Base-by-base conservation (phyloP, 2,113 vertebrate species). In the Chascanopsetta lugubris region DNA sequence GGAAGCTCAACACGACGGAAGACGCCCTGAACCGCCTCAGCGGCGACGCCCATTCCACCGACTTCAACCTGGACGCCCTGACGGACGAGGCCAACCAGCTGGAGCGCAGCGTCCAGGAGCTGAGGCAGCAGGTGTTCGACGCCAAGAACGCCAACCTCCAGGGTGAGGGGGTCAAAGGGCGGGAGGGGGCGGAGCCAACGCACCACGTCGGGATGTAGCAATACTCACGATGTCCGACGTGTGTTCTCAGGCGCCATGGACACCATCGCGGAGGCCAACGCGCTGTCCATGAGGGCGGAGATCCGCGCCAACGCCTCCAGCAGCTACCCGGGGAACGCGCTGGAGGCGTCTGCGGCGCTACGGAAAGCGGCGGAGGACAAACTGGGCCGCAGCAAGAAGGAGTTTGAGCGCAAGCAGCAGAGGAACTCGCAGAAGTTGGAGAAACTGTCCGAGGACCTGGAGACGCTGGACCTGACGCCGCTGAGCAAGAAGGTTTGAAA, bases 121-220 rank as follows among this genome's bases (percentile, higher is more conserved):
- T 97, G 61, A 91, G 79, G 18, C 92, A 94, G 55, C 93, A 94
- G 75, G 86, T 98, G 27, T 91, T 95, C 70, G 90, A 93, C 36
- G 93, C 94, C 74, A 99, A 99, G 87, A 96, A 98, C 68, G 93
- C 96, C 51, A 96, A 99, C 87, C 85, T 96, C 78, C 87, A 91
- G 11, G 97, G 97, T 98, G 81, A 88, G 92, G 67, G n/a, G 29
- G 24, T 18, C 8, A 2, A 18, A 17, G 5, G 0, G 6, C 5
- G 1, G 18, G 18, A 51, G 12, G 20, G 30, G 2, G 20, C 1
- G 10, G 62, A 22, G 61, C 27, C 22, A 58, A 24, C 0, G 10
- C 6, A 13, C 62, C 57, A 9, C 47, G 4, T 36, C 30, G 17
- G 29, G 30, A 11, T 30, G 42, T 54, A 24, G 13, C 42, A 20